Evolutionary conservation across 2,113 vertebrate genomes (phyloP).

Genomic region (Ifrita kowaldi): DNA sequence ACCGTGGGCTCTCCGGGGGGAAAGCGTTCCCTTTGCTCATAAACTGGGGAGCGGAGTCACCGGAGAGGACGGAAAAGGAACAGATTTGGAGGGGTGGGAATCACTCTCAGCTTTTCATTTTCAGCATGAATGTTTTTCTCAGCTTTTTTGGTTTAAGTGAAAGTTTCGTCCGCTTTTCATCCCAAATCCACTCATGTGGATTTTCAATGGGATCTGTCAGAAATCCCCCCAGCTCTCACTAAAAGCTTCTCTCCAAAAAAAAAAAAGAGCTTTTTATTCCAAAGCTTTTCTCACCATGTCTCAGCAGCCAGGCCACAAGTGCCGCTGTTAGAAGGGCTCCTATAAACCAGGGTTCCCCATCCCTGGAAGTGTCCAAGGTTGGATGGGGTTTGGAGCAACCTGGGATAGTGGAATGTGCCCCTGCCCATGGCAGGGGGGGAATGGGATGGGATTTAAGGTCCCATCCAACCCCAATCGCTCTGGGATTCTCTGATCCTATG

Average conservation of each 20-base stretch:
- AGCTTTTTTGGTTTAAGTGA: background rate
- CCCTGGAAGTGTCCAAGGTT: background rate
- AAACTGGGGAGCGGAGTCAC: background rate
- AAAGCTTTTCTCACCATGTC: background rate
- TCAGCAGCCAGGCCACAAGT: background rate
- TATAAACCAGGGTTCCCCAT: background rate
- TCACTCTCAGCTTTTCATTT: background rate
- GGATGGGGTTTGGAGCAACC: background rate
- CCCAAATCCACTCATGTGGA: rapidly evolving
- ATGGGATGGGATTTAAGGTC: background rate
- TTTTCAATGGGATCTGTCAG: background rate
- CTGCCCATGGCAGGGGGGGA: background rate
- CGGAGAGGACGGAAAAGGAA: background rate
- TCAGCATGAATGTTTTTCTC: background rate
- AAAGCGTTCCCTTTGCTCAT: rapidly evolving
- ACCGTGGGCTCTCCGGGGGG: rapidly evolving
- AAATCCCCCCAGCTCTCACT: background rate
- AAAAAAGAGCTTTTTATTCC: background rate
- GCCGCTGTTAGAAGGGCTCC: background rate
- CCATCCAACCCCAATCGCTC: background rate
- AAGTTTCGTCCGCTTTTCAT: background rate
- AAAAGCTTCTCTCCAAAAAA: background rate
- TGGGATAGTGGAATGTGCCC: background rate
- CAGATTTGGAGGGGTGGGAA: rapidly evolving
- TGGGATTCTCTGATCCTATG: background rate